Evolutionary conservation across 2,797 vertebrate genomes (phyloP), one percentile per base, ranked within the genome.

Genomic region (Lagocephalus sceleratus): DNA sequence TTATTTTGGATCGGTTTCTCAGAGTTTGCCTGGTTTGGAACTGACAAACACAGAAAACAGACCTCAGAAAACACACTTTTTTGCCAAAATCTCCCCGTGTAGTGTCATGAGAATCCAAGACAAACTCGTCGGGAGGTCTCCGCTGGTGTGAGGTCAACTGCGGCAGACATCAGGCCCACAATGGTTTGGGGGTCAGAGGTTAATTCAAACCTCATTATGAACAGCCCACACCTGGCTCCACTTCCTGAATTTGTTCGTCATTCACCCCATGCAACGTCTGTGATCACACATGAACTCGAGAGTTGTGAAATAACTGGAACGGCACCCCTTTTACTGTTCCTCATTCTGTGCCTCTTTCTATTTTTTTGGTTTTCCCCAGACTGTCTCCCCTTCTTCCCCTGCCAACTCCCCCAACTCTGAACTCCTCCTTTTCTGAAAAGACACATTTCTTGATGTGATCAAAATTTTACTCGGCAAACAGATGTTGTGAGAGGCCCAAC

Each of bases 361-460:
- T 7, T 17, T 17, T 54, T 53, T 32, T 19, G 26, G 10, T 55
- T 59, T 68, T 54, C 56, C 50, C 68, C 68, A 17, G 40, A 75
- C 76, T 73, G 63, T 73, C 76, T 75, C 73, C 68, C 59, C 61
- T 66, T 71, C 73, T 71, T 52, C 61, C 66, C 60, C 65, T 68
- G 58, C 79, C 76, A 83, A 63, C 70, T 54, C 79, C 76, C 66
- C 54, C 63, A 71, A 67, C 67, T 68, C 60, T 2, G 53, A 75
- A 74, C 85, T 81, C 85, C 87, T 85, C 85, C 86, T 63, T 60
- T 74, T 62, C 82, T 63, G 76, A 87, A 87, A 83, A 87, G 83
- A 85, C 82, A 86, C 81, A 81, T 85, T 88, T 89, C 86, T 85
- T 88, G 75, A 86, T 88, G 86, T 87, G 81, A 88, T 89, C 82